Evolutionary conservation across 1,140 invertebrate genomes (phyloP).

Genomic region (Drosophila persimilis): DNA sequence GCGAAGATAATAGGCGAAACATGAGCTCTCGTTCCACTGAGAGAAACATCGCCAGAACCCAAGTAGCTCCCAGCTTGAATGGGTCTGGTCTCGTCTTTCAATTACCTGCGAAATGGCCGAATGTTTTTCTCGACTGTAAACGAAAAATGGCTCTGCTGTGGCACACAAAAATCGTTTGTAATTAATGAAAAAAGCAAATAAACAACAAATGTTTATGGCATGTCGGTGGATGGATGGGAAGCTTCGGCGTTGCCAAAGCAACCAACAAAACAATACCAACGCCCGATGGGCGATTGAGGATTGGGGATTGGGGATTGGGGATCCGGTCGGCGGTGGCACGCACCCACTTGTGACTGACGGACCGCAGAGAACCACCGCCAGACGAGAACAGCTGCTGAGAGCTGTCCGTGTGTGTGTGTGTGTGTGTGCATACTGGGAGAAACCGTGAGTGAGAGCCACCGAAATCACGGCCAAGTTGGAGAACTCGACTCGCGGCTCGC

Average conservation of each 20-base stretch:
- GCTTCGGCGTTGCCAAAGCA: conserved; percentile 53
- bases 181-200: conserved; percentile 56
- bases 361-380: conserved; percentile 48
- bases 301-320: background rate
- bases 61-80: background rate
- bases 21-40: conserved; percentile 22
- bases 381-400: conserved; percentile 36
- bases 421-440: background rate
- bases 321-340: conserved; percentile 6
- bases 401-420: background rate
- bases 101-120: conserved; percentile 6
- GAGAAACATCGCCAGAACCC: conserved; percentile 15
- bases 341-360: conserved; percentile 45
- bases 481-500: conserved; percentile 31
- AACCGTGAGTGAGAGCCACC: conserved; percentile 20
- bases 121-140: conserved; percentile 19
- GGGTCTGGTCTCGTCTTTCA: conserved; percentile 30
- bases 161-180: conserved; percentile 34
- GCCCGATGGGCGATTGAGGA: background rate
- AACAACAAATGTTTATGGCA: conserved; percentile 54
- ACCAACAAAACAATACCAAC: conserved; percentile 34
- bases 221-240: conserved; percentile 28
- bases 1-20: conserved; percentile 24
- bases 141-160: background rate
- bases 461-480: conserved; percentile 64